phyloP scores from a whole-genome alignment of 2,113 vertebrate genomes.

The Aythya baeri region DNA sequence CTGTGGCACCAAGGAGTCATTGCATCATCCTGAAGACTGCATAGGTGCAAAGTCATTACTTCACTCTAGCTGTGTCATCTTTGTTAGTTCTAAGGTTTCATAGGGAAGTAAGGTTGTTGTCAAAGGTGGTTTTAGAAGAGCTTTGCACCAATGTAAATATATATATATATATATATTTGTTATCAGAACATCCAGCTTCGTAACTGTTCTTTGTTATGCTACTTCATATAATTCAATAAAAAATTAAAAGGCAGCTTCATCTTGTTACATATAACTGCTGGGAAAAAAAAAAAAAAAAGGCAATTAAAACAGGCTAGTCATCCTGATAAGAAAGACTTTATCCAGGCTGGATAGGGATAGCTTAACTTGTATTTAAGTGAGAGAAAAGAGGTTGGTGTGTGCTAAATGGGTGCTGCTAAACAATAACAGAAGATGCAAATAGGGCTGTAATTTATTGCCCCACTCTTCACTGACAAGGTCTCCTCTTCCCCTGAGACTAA shows the following conservation, averaged over 20 bases:
- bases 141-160: neutral
- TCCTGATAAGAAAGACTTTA: neutral
- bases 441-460: neutral
- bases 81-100: neutral
- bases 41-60: slow-evolving; percentile 33
- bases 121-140: neutral
- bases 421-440: neutral
- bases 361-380: neutral
- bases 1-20: neutral
- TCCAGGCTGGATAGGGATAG: neutral
- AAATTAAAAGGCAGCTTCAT: neutral
- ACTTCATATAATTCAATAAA: neutral
- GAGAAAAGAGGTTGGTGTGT: neutral
- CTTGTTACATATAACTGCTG: neutral
- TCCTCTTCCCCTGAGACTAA: neutral
- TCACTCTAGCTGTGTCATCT: neutral
- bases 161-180: neutral
- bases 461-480: neutral
- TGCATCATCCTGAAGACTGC: slow-evolving; percentile 34
- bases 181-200: neutral
- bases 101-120: neutral
- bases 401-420: neutral
- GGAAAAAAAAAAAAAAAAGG: neutral
- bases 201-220: neutral
- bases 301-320: neutral